These are phyloP conservation scores for Scaptomyza montana DNA, from an alignment of 1,140 invertebrate species.

Conservation along the genomic window DNA sequence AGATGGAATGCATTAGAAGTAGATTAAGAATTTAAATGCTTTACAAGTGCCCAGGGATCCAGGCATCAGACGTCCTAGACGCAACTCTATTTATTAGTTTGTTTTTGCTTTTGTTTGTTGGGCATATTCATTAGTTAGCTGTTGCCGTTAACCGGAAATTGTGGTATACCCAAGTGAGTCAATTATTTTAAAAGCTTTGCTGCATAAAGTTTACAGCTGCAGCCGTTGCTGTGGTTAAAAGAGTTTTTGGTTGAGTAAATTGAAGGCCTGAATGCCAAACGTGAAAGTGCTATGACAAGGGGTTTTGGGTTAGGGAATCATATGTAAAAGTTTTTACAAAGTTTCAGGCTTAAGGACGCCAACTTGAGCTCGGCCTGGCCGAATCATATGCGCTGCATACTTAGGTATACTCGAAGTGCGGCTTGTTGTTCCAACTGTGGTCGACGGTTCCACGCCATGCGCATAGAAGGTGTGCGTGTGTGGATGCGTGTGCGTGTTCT, in stretches of 20 bases:
- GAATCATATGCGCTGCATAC: slow-evolving; percentile 45
- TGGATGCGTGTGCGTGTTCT: slow-evolving; percentile 46
- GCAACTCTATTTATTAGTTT: slow-evolving; percentile 20
- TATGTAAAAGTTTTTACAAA: slow-evolving; percentile 54
- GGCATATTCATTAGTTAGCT: slow-evolving; percentile 69
- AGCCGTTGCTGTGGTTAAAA: slow-evolving; percentile 54
- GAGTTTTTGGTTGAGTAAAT: slow-evolving; percentile 62
- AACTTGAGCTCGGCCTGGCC: slow-evolving; percentile 42
- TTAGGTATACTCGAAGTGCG: slow-evolving; percentile 54
- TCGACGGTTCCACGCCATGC: slow-evolving; percentile 60
- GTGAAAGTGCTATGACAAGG: background rate
- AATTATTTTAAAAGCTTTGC: slow-evolving; percentile 83
- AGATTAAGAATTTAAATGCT: slow-evolving; percentile 70
- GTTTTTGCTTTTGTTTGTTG: slow-evolving; percentile 24
- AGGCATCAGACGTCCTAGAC: slow-evolving; percentile 2
- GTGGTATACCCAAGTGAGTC: slow-evolving; percentile 78
- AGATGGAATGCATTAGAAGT: slow-evolving; percentile 68
- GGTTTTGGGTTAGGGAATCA: slow-evolving; percentile 20
- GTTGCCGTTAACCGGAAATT: slow-evolving; percentile 76
- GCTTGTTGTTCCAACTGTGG: slow-evolving; percentile 39
- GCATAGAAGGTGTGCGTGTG: slow-evolving; percentile 66
- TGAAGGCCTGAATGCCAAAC: slow-evolving; percentile 46
- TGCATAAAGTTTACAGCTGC: slow-evolving; percentile 67
- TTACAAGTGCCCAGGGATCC: slow-evolving; percentile 49
- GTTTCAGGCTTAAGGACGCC: slow-evolving; percentile 38